These are phyloP conservation scores for Eulemur albifrons DNA, from an alignment of 2,797 vertebrate genomes.

Conservation along the genomic window DNA sequence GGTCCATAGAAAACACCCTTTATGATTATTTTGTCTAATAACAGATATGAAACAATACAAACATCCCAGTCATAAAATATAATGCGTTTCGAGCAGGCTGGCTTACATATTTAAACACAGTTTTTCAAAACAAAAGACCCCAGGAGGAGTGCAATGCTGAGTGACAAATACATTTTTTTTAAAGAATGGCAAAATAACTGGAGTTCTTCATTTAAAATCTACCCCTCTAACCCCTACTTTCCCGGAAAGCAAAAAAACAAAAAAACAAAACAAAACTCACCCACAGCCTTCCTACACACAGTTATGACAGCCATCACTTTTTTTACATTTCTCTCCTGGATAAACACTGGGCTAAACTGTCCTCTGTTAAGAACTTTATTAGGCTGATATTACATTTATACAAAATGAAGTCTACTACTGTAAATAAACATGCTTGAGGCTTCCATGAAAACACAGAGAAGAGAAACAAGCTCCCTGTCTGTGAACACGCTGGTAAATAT, in stretches of 20 bases:
- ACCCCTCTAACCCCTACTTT: conserved; percentile 44
- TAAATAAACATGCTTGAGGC: conserved; percentile 67
- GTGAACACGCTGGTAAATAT: conserved; percentile 64
- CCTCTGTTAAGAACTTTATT: conserved; percentile 71
- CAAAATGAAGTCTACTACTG: conserved; percentile 72
- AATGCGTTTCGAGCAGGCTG: conserved; percentile 70
- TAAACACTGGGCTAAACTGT: conserved; percentile 71
- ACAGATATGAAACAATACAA: conserved; percentile 76
- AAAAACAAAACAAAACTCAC: conserved; percentile 45
- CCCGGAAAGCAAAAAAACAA: conserved; percentile 29
- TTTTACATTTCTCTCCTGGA: conserved; percentile 71
- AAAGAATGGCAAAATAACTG: conserved; percentile 44
- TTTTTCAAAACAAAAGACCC: conserved; percentile 78
- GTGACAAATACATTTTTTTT: conserved; percentile 58
- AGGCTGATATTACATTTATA: conserved; percentile 58
- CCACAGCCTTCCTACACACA: conserved; percentile 53
- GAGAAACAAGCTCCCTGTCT: conserved; percentile 58
- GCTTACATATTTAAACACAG: conserved; percentile 73
- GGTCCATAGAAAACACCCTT: conserved; percentile 79
- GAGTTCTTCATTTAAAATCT: conserved; percentile 71
- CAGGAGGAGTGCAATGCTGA: conserved; percentile 69
- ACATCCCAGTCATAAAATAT: conserved; percentile 74
- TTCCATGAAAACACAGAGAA: conserved; percentile 68
- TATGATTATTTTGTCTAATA: conserved; percentile 79
- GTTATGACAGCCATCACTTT: conserved; percentile 54